Conservation (phyloP, 2,888 invertebrate genomes). For the Ctena decussata region DNA sequence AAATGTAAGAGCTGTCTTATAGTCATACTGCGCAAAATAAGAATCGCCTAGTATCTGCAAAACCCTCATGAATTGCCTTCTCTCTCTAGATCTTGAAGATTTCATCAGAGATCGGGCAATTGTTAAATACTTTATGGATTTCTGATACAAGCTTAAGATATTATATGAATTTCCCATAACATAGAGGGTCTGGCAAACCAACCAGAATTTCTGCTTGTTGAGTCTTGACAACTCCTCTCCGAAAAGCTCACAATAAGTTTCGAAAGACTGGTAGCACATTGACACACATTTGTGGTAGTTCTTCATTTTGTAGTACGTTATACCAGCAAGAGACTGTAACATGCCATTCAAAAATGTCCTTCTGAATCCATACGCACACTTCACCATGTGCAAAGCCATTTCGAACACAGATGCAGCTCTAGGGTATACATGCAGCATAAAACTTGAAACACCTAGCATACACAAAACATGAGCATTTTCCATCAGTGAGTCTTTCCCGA, state of each 20-base stretch:
- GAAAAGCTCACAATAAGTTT: slow-evolving; percentile 83
- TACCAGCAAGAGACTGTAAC: slow-evolving; percentile 83
- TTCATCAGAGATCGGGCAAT: slow-evolving; percentile 81
- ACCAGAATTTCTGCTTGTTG: slow-evolving; percentile 84
- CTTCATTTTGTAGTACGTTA: slow-evolving; percentile 84
- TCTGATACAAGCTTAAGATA: slow-evolving; percentile 82
- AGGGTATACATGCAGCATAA: slow-evolving; percentile 84
- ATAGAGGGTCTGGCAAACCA: slow-evolving; percentile 85
- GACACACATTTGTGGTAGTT: slow-evolving; percentile 85
- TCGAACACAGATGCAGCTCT: slow-evolving; percentile 85
- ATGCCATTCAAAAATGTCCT: slow-evolving; percentile 82
- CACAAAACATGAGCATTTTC: slow-evolving; percentile 85
- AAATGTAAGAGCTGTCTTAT: slow-evolving; percentile 81
- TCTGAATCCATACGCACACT: slow-evolving; percentile 79
- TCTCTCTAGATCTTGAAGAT: slow-evolving; percentile 74
- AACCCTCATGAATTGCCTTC: slow-evolving; percentile 81
- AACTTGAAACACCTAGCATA: slow-evolving; percentile 85
- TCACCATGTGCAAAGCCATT: slow-evolving; percentile 83
- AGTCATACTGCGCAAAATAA: slow-evolving; percentile 84
- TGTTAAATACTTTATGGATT: slow-evolving; percentile 84
- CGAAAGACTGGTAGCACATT: slow-evolving; percentile 84
- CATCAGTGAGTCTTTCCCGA: slow-evolving; percentile 79
- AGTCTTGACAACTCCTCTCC: slow-evolving; percentile 80
- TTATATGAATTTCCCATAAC: slow-evolving; percentile 85
- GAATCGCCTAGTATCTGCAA: slow-evolving; percentile 84